These are phyloP conservation scores for Choristoneura rosaceana DNA, from an alignment of 2,888 invertebrate genomes.

Conservation along the genomic window DNA sequence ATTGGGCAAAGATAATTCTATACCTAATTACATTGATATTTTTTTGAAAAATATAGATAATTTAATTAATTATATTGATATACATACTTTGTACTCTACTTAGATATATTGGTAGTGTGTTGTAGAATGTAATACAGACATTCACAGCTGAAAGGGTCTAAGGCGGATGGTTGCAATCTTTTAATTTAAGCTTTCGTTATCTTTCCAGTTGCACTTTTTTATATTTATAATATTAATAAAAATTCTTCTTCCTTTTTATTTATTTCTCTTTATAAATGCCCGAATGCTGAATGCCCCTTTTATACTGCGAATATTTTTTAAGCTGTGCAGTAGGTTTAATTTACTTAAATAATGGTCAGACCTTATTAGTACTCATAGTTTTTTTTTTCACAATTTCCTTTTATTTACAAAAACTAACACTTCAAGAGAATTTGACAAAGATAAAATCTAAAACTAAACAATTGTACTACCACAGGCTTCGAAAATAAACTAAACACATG, in stretches of 20 bases:
- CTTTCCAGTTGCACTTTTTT: too few relatives aligned
- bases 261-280: not conserved
- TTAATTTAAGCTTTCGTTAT: too few relatives aligned
- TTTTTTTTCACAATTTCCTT: slow-evolving; percentile 24
- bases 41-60: slow-evolving; percentile 17
- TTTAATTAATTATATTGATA: not conserved
- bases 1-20: slow-evolving; percentile 5
- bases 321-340: not conserved
- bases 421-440: slow-evolving; percentile 20
- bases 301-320: not conserved
- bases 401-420: slow-evolving; percentile 36
- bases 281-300: not conserved
- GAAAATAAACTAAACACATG: not conserved
- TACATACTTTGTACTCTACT: slow-evolving; percentile 18
- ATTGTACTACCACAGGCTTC: slow-evolving; percentile 19
- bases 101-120: slow-evolving; percentile 15
- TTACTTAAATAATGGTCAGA: slow-evolving; percentile 30
- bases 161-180: not conserved
- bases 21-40: not conserved
- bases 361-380: slow-evolving; percentile 3
- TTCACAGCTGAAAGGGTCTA: not conserved
- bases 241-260: not conserved
- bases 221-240: too few relatives aligned
- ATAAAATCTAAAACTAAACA: slow-evolving; percentile 12
- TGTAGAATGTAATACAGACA: not conserved